phyloP scores from a whole-genome alignment of 2,888 invertebrate genomes.

The Quadroppia sp. region DNA sequence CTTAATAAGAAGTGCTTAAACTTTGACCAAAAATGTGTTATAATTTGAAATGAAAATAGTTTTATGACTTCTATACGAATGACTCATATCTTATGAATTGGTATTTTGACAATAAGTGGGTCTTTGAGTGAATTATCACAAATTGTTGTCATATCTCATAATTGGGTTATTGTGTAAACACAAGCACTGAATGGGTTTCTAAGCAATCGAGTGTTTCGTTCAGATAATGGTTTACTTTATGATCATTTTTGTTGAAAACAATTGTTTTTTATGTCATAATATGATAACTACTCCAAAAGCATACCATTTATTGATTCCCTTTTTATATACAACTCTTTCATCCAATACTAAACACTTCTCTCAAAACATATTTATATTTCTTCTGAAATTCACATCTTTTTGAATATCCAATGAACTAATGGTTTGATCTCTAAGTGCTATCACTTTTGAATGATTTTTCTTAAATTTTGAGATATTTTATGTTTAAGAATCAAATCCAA shows the following conservation, averaged over 20 bases:
- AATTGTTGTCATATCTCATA: background rate
- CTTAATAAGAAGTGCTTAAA: no score
- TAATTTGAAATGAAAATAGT: no score
- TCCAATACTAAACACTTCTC: background rate
- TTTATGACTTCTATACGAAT: background rate
- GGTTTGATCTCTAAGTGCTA: no score
- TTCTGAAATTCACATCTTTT: no score
- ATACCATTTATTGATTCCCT: no score
- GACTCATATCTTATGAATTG: background rate
- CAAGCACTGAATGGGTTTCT: slow-evolving; percentile 8
- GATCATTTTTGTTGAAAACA: background rate
- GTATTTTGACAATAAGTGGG: background rate
- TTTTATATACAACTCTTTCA: background rate
- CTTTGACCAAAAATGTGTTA: no score
- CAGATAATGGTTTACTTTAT: background rate
- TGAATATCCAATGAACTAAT: no score
- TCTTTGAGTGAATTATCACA: background rate
- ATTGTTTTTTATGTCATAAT: background rate
- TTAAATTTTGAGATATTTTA: no score
- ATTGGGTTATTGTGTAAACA: slow-evolving; percentile 31
- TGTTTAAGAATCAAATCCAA: no score
- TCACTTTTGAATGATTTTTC: no score
- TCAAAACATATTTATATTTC: no score
- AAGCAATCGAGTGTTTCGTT: background rate
- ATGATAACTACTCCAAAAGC: background rate